Percentiles rank a stretch among this genome's conserved stretches.
Evolutionary conservation across 2,888 invertebrate genomes (phyloP).

Genomic region (Campopleginae sp.): DNA sequence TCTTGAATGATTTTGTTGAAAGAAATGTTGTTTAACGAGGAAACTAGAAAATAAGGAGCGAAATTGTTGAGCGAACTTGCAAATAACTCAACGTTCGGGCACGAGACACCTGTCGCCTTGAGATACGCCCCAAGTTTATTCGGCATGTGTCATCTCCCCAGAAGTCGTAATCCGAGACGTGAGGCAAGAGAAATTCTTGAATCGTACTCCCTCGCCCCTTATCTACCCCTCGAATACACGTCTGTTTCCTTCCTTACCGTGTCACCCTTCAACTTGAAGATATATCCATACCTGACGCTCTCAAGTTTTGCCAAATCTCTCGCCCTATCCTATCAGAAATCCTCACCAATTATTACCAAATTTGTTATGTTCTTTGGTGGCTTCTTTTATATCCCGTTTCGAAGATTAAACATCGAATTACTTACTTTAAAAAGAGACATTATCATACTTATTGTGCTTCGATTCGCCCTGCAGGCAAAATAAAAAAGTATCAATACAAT

Average conservation of each 20-base stretch:
- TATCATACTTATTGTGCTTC: not conserved
- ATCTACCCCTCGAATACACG: slow-evolving; percentile 20
- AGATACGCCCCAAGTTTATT: slow-evolving; percentile 54
- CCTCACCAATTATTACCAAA: not conserved
- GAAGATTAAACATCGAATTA: not conserved
- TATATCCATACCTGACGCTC: not conserved
- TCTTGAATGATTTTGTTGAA: not conserved
- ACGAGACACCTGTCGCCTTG: slow-evolving; percentile 35
- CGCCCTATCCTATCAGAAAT: not conserved
- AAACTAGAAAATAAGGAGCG: not conserved
- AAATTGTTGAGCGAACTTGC: slow-evolving; percentile 24
- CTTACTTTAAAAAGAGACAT: not conserved
- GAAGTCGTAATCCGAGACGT: slow-evolving; percentile 13
- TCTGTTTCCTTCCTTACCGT: slow-evolving; percentile 18
- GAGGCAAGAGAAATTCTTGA: slow-evolving; percentile 38
- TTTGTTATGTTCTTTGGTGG: slow-evolving; percentile 1
- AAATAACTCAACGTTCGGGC: slow-evolving; percentile 38
- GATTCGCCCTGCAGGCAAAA: not conserved
- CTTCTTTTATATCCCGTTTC: not conserved
- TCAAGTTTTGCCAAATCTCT: not conserved
- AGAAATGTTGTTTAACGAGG: not conserved
- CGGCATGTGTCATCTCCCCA: slow-evolving; percentile 37
- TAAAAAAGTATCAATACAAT: not conserved
- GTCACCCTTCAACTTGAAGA: not conserved
- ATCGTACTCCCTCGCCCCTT: slow-evolving; percentile 21